Conservation (phyloP, 2,888 invertebrate genomes). For the Pteria penguin region DNA sequence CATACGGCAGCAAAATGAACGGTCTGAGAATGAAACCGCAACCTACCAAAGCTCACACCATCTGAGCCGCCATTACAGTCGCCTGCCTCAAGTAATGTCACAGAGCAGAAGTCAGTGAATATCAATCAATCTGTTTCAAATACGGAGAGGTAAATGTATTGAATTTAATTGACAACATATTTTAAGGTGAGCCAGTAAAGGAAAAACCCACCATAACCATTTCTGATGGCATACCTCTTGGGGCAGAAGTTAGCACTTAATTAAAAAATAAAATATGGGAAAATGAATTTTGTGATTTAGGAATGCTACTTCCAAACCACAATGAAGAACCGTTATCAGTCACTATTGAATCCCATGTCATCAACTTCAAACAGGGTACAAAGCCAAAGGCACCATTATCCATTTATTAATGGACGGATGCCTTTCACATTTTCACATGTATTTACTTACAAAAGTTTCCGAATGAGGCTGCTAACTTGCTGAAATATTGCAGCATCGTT, state of each 20-base stretch:
- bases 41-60: too few species aligned
- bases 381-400: neutral
- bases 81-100: too few species aligned
- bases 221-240: constrained; percentile 5
- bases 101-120: too few species aligned
- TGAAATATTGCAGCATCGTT: constrained; percentile 4
- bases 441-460: neutral
- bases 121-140: too few species aligned
- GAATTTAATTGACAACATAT: too few species aligned
- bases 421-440: neutral
- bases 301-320: neutral
- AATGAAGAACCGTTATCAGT: constrained; percentile 9
- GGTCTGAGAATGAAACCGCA: too few species aligned
- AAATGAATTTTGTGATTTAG: constrained; percentile 11
- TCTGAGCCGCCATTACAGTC: too few species aligned
- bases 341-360: neutral
- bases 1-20: too few species aligned
- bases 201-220: too few species aligned
- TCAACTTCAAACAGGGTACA: neutral
- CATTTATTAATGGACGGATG: constrained; percentile 11
- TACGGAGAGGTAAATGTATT: too few species aligned
- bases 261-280: constrained; percentile 16
- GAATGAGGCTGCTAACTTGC: neutral
- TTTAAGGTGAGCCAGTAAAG: too few species aligned
- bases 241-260: neutral